A percentile compares a stretch with the other conserved stretches of the same genome.
Evolutionary conservation across 2,113 vertebrate species (phyloP).

Genomic region (Dunckerocampus dactyliophorus): DNA sequence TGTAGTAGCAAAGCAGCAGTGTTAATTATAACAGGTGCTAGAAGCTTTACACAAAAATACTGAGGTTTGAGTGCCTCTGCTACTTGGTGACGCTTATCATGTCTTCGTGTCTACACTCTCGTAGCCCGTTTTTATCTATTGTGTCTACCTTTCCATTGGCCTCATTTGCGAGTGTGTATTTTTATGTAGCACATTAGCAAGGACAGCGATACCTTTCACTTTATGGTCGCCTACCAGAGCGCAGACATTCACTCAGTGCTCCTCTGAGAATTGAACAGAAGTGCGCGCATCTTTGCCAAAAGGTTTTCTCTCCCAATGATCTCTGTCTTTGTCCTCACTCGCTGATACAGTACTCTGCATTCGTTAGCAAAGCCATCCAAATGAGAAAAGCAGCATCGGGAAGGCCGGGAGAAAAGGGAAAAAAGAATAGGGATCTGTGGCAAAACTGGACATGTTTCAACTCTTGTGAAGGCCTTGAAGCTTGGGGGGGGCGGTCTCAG

Average conservation of each 20-base stretch:
- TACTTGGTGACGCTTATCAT: conserved; percentile 60
- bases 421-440: conserved; percentile 49
- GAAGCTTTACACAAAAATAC: conserved; percentile 32
- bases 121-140: conserved; percentile 44
- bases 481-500: conserved; percentile 44
- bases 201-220: conserved; percentile 60
- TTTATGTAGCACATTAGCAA: conserved; percentile 63
- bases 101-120: conserved; percentile 36
- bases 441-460: conserved; percentile 65
- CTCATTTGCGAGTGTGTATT: conserved; percentile 57
- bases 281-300: conserved; percentile 52
- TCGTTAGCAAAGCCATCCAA: conserved; percentile 52
- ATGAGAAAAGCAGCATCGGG: conserved; percentile 69
- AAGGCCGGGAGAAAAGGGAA: conserved; percentile 26
- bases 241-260: conserved; percentile 75
- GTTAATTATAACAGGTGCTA: conserved; percentile 61
- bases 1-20: too few species aligned
- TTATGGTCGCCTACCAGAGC: conserved; percentile 62
- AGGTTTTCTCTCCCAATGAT: conserved; percentile 43
- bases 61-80: conserved; percentile 35
- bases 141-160: conserved; percentile 66
- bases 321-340: conserved; percentile 47
- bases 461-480: conserved; percentile 58
- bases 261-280: conserved; percentile 67
- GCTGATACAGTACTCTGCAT: conserved; percentile 54